These are phyloP conservation scores for Thereva unica DNA, from an alignment of 2,888 invertebrate species.

Conservation along the genomic window DNA sequence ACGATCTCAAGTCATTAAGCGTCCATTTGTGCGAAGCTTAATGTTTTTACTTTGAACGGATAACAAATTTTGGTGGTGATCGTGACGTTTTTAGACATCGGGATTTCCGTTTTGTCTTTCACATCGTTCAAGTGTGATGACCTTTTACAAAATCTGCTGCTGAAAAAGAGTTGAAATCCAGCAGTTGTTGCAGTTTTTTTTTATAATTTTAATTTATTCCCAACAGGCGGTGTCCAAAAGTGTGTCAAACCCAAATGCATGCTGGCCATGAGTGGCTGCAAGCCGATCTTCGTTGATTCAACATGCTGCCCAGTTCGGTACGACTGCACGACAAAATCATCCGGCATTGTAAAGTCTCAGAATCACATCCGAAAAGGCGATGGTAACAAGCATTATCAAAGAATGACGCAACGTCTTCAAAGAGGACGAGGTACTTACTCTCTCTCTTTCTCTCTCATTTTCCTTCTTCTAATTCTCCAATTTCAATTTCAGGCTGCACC, in stretches of 20 bases:
- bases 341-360: conserved; percentile 50
- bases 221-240: conserved; percentile 64
- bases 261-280: conserved; percentile 69
- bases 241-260: conserved; percentile 83
- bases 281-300: conserved; percentile 57
- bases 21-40: too few species aligned
- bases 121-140: too few species aligned
- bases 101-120: too few species aligned
- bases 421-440: conserved; percentile 51
- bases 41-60: too few species aligned
- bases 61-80: too few species aligned
- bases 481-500: conserved; percentile 64
- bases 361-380: conserved; percentile 51
- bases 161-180: too few species aligned
- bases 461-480: too few species aligned
- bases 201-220: neutral
- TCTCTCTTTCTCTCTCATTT: too few species aligned
- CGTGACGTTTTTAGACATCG: too few species aligned
- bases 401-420: conserved; percentile 53
- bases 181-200: too few species aligned
- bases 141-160: too few species aligned
- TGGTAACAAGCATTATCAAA: conserved; percentile 54
- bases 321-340: conserved; percentile 63
- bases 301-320: conserved; percentile 81
- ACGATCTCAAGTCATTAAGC: too few species aligned